phyloP scores from a whole-genome alignment of 2,797 vertebrate genomes.

The Mormyrops attenuatus region DNA sequence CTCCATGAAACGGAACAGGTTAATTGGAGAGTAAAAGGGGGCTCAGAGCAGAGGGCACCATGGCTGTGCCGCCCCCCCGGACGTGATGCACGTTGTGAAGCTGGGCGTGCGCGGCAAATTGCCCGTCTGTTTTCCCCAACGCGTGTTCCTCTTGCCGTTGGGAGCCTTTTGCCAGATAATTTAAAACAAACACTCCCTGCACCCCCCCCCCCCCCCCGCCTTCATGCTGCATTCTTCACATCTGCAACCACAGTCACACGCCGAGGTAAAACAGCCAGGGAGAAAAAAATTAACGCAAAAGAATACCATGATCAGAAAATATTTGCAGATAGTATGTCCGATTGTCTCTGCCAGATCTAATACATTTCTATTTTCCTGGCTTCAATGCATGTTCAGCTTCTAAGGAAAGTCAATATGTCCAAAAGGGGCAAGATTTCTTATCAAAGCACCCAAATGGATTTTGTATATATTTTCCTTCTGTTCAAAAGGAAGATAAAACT shows the following conservation, averaged over 20 bases:
- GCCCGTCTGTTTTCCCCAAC: not conserved
- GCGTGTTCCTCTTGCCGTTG: not conserved
- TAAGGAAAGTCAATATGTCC: slow-evolving; percentile 11
- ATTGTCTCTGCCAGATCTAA: not conserved
- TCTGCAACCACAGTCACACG: not conserved
- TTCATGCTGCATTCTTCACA: not conserved
- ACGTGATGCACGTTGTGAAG: not conserved
- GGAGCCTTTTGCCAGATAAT: not conserved
- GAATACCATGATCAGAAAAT: not conserved
- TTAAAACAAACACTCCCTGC: not conserved
- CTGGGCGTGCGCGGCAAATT: not conserved
- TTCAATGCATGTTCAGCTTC: not conserved
- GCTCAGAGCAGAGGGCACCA: not conserved
- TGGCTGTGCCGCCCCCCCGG: not conserved
- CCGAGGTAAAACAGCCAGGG: not conserved
- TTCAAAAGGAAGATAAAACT: not conserved
- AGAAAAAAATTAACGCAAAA: not conserved
- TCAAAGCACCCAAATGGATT: slow-evolving; percentile 1
- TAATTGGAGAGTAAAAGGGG: not conserved
- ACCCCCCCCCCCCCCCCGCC: not conserved
- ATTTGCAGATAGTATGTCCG: not conserved
- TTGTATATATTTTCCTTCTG: not conserved
- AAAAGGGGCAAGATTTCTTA: not conserved
- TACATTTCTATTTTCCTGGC: not conserved
- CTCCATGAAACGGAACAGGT: not conserved